A percentile compares a stretch with the other conserved stretches of the same genome.
phyloP scores from a whole-genome alignment of 2,113 vertebrate species.

The Opisthocomus hoazin region DNA sequence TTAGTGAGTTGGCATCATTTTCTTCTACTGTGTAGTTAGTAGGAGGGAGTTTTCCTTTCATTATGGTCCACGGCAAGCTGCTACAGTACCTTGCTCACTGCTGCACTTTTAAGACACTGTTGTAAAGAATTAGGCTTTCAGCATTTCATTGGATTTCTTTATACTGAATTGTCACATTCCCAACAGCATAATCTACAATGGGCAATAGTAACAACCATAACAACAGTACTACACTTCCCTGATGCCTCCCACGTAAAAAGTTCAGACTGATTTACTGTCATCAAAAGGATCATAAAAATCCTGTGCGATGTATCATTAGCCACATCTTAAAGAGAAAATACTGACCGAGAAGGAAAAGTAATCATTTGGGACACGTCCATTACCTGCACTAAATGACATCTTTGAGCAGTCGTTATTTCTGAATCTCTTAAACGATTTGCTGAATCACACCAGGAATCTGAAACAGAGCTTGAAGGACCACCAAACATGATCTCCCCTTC shows the following conservation, averaged over 20 bases:
- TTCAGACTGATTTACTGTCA: background rate
- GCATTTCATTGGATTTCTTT: background rate
- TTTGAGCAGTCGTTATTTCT: background rate
- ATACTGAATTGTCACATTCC: background rate
- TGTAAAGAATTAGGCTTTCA: background rate
- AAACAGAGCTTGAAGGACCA: background rate
- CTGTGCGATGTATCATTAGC: background rate
- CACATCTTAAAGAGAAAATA: background rate
- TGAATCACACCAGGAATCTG: background rate
- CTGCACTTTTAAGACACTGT: background rate
- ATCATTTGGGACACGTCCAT: background rate
- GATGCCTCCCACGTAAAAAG: background rate
- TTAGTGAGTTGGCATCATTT: background rate
- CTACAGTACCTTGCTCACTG: background rate
- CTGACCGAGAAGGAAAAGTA: background rate
- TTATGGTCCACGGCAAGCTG: background rate
- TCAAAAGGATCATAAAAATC: background rate
- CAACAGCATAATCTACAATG: background rate
- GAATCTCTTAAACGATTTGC: background rate
- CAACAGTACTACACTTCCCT: background rate
- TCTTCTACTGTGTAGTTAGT: background rate
- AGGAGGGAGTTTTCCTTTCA: background rate
- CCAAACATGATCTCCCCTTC: background rate
- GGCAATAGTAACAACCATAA: background rate
- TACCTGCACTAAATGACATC: background rate